Conservation (phyloP, 2,113 vertebrate genomes). For the Istiophorus platypterus region DNA sequence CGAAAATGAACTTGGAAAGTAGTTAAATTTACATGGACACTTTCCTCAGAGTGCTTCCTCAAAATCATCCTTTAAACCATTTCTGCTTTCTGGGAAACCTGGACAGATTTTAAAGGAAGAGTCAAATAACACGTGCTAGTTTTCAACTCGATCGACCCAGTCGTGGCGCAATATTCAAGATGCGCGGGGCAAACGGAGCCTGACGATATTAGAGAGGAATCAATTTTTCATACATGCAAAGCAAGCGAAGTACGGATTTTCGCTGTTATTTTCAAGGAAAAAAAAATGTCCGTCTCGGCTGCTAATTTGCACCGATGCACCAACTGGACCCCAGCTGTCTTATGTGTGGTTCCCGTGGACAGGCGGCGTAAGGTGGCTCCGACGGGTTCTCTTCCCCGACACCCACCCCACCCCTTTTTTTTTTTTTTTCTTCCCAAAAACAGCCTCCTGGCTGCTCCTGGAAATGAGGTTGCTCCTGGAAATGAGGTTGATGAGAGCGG, state of each 20-base stretch:
- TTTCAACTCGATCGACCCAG: background rate
- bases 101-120: background rate
- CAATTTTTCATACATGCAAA: background rate
- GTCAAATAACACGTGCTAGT: background rate
- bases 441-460: background rate
- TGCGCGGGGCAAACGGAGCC: background rate
- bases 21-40: background rate
- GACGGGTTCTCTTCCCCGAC: no score
- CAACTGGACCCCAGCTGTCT: background rate
- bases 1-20: background rate
- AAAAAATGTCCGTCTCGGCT: background rate
- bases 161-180: no score
- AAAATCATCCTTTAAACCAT: no score
- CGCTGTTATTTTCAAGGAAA: background rate
- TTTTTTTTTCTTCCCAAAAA: background rate
- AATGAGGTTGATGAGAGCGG: background rate
- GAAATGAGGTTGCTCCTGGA: slow-evolving; percentile 11
- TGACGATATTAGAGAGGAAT: background rate
- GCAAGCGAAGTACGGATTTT: background rate
- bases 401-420: no score
- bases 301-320: background rate
- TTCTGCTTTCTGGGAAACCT: background rate
- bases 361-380: background rate
- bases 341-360: background rate
- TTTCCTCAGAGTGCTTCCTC: background rate